Evolutionary conservation across 2,797 vertebrate species (phyloP).

Genomic region (Sibirionetta formosa): DNA sequence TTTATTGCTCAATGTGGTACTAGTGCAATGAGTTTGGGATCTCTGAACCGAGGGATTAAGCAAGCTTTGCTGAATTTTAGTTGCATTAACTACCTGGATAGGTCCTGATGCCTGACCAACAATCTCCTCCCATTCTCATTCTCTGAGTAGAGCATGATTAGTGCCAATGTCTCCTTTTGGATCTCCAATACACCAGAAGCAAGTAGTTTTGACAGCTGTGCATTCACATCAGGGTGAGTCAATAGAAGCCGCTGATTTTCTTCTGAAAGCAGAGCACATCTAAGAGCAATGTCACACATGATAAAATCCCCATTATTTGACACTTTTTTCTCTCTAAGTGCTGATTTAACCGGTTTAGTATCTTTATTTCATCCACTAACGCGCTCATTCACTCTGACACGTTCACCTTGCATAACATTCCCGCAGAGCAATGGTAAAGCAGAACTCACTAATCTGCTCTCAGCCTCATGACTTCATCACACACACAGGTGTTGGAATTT

Average conservation of each 20-base stretch:
- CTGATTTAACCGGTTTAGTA: neutral
- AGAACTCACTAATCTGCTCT: neutral
- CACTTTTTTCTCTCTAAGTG: no score
- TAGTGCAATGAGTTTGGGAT: neutral
- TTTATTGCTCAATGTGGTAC: neutral
- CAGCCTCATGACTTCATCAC: neutral
- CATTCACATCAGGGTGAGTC: constrained; percentile 55
- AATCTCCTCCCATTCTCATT: constrained; percentile 80
- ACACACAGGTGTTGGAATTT: neutral
- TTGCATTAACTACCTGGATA: constrained; percentile 77
- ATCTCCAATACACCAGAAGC: constrained; percentile 71
- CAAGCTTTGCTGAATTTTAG: rapidly evolving
- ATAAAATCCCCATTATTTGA: rapidly evolving
- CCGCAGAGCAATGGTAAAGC: neutral
- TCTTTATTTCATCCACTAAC: neutral
- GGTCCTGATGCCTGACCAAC: constrained; percentile 81
- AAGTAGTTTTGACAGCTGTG: constrained; percentile 81
- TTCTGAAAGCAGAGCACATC: constrained; percentile 79
- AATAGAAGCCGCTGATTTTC: constrained; percentile 90
- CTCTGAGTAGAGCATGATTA: constrained; percentile 82
- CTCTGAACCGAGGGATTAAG: neutral
- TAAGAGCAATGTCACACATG: neutral
- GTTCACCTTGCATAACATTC: neutral
- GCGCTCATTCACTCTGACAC: neutral
- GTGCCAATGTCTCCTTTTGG: constrained; percentile 80